Evolutionary conservation across 30 jellyfish, hydroid and myxozoan genomes (phyloP).

Genomic region (Aurelia sp.): DNA sequence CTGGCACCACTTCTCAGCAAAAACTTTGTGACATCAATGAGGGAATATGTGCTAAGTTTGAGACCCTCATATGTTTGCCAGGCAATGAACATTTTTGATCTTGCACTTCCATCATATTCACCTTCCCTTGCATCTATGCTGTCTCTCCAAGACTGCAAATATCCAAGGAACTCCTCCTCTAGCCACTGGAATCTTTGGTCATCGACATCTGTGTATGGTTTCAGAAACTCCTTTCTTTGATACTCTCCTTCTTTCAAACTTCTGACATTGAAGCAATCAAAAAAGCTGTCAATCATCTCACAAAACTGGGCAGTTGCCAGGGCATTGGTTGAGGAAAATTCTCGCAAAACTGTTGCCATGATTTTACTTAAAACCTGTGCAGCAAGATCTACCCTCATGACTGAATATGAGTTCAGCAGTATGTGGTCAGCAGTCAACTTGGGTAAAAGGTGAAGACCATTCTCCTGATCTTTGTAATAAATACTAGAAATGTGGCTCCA

Average conservation of each 20-base stretch:
- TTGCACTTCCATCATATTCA: not conserved
- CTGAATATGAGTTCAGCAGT: too few species aligned
- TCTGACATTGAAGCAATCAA: constrained; percentile 19
- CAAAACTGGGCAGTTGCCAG: constrained; percentile 4
- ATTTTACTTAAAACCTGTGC: too few species aligned
- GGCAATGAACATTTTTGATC: constrained; percentile 26
- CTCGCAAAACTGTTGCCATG: too few species aligned
- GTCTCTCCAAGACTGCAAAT: constrained; percentile 7
- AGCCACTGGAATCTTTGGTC: constrained; percentile 20
- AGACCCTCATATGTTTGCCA: constrained; percentile 35
- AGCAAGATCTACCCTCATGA: too few species aligned
- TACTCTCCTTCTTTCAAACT: constrained; percentile 7
- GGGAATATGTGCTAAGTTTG: not conserved
- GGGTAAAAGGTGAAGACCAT: too few species aligned
- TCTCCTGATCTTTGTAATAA: too few species aligned
- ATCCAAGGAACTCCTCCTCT: constrained; percentile 8
- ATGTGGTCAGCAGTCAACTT: too few species aligned
- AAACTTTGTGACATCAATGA: not conserved
- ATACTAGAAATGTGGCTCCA: too few species aligned
- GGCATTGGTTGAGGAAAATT: not conserved
- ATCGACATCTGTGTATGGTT: not conserved
- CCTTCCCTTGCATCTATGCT: not conserved
- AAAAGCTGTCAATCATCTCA: constrained; percentile 6
- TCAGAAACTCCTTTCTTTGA: not conserved
- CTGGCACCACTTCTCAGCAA: constrained; percentile 1